A percentile compares a stretch with the other conserved stretches of the same genome.
Evolutionary conservation across 2,113 vertebrate genomes (phyloP).

Genomic region (Microtus richardsoni): DNA sequence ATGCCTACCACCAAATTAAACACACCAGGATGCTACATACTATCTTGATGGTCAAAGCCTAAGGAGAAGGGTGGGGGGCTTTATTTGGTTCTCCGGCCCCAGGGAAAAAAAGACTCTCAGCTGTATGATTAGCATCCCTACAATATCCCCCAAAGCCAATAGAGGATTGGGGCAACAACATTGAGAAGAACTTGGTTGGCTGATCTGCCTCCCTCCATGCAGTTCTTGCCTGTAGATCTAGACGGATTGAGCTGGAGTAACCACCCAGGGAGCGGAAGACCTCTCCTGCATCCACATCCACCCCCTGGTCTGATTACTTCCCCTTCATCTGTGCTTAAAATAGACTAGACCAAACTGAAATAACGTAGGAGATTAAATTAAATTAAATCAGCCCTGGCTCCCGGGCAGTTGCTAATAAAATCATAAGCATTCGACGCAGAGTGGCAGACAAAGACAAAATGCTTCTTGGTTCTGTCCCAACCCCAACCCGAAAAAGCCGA

Average conservation of each 20-base stretch:
- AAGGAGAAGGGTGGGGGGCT: neutral
- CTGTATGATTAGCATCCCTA: constrained; percentile 70
- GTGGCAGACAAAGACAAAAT: constrained; percentile 22
- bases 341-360: constrained; percentile 60
- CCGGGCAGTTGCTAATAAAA: constrained; percentile 73
- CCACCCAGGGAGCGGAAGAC: accelerated
- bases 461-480: neutral
- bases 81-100: constrained; percentile 39
- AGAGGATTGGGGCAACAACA: constrained; percentile 54
- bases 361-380: constrained; percentile 74
- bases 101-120: constrained; percentile 62
- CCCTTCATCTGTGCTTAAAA: constrained; percentile 64
- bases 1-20: neutral
- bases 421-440: constrained; percentile 49
- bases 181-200: constrained; percentile 31
- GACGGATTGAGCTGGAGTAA: neutral
- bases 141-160: neutral
- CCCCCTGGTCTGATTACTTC: neutral
- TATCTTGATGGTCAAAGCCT: constrained; percentile 29
- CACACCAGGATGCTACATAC: neutral
- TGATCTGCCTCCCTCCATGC: constrained; percentile 20
- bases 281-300: neutral
- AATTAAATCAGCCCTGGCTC: constrained; percentile 73
- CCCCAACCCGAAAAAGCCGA: neutral
- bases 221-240: constrained; percentile 28